Evolutionary conservation across 2,888 invertebrate genomes (phyloP).

Genomic region (Sarcophaga caerulescens): DNA sequence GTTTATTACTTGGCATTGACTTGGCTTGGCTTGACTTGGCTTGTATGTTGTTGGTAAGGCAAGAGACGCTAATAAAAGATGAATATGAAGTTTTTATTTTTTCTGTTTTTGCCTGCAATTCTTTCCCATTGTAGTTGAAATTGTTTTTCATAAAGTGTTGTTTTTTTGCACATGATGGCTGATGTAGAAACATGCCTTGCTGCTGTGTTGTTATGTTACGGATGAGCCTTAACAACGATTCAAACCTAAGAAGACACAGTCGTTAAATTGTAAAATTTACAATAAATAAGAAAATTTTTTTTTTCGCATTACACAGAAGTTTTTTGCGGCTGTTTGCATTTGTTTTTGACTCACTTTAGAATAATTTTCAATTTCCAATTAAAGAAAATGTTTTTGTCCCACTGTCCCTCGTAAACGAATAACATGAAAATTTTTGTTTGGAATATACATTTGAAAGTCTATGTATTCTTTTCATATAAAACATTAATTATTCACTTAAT

Average conservation of each 20-base stretch:
- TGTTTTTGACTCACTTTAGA: slow-evolving; percentile 8
- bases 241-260: too few relatives aligned
- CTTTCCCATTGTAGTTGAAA: slow-evolving; percentile 4
- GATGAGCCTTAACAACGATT: neutral
- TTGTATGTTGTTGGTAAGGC: too few relatives aligned
- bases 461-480: slow-evolving; percentile 23
- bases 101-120: neutral
- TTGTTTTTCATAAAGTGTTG: slow-evolving; percentile 34
- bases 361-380: neutral
- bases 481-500: slow-evolving; percentile 63
- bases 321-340: neutral
- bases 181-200: slow-evolving; percentile 41
- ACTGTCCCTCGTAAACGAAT: neutral
- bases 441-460: neutral
- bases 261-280: too few relatives aligned
- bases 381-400: neutral
- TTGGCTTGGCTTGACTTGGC: slow-evolving; percentile 7
- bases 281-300: too few relatives aligned
- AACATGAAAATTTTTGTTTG: neutral
- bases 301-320: too few relatives aligned
- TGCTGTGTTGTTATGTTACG: slow-evolving; percentile 21
- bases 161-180: slow-evolving; percentile 40
- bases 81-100: slow-evolving; percentile 14
- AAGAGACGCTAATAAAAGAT: neutral
- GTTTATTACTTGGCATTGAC: slow-evolving; percentile 37